Base-by-base conservation (phyloP, 64 coral and sea anemone species). In the Porites australiensis region DNA sequence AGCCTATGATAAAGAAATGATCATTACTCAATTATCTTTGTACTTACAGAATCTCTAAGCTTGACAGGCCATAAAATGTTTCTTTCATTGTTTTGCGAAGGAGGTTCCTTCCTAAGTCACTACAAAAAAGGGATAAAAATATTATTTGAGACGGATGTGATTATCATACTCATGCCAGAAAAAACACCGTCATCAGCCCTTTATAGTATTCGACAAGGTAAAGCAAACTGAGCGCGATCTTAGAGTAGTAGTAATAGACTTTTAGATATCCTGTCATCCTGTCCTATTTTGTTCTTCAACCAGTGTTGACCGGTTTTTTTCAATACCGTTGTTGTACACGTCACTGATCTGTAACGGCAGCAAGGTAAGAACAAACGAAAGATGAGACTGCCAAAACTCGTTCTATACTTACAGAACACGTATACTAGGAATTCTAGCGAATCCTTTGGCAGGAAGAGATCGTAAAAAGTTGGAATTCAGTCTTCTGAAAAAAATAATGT, bases 11-110 rank as follows among this genome's bases (percentile, higher is more conserved):
- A 37, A 37, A 37, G 27, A 57, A 57, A 57, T 57, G 54, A 57
- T 9, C 7, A 57, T 7, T 57, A 57, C 7, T 9, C 12, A 57
- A 9, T 12, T 57, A 57, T 57, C 54, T 12, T 57, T 57, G 54
- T 57, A 76, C 73, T 76, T 48, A 76, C 73, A 76, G 48, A 76
- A 76, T 47, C 44, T 76, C 73, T 76, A 76, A 50, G 19, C 46
- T 76, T 76, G 13, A 16, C 8, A 76, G 73, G 14, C 73, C 73
- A 7, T 76, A 44, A 48, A 76, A 16, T 15, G 48, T 76, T 76
- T 47, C 44, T 16, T 16, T 76, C 0, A 44, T 76, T 49, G 44
- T 16, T 52, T 50, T 52, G 15, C 16, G 73, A 49, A 76, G 48
- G 50, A 76, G 46, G 19, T 76, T 76, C 47, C 16, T 50, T 50